Evolutionary conservation across 2,113 vertebrate genomes (phyloP), one percentile per base, ranked within the genome.

Genomic region (Phyllostomus discolor): DNA sequence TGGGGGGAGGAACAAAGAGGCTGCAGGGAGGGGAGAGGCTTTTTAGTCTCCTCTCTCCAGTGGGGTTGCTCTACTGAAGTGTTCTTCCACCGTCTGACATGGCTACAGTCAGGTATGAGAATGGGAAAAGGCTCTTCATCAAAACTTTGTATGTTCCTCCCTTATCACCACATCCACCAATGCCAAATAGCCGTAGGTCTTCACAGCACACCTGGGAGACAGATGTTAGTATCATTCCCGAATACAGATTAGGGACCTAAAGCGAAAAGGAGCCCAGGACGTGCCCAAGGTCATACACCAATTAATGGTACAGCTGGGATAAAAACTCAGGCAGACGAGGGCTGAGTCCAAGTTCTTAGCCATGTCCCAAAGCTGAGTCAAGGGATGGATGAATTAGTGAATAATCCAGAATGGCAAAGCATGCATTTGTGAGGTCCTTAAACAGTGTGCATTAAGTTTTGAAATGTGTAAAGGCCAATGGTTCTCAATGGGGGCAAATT

Each of bases 21-120:
- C 6, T 10, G 7, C 1, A 17, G 24, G 31, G 11, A 81, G 5
- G 4, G 1, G 76, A 57, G 3, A 2, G 4, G 33, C 1, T 64
- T 31, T 6, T 4, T 35, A 4, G 4, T 10, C n/a, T 22, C 3
- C 7, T 91, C 2, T 8, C 38, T 5, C 1, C 4, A 50, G 20
- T 33, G 4, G 9, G 1, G 1, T 79, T 43, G 31, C 11, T 69
- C 62, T 38, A 10, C 7, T 57, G 5, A 31, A 3, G 7, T 41
- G 9, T 4, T 11, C 67, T 31, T 66, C 28, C 46, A 12, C 2
- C 46, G 50, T 90, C 83, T 80, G 12, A 35, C 7, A 12, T 59
- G 17, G 10, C 41, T 75, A 26, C 10, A 62, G 20, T 31, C 28
- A 50, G 41, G 31, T 6, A 1, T 43, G 78, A 78, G 12, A 73